Evolutionary conservation across 2,888 invertebrate genomes (phyloP).

Genomic region (Ophion obscuratus): DNA sequence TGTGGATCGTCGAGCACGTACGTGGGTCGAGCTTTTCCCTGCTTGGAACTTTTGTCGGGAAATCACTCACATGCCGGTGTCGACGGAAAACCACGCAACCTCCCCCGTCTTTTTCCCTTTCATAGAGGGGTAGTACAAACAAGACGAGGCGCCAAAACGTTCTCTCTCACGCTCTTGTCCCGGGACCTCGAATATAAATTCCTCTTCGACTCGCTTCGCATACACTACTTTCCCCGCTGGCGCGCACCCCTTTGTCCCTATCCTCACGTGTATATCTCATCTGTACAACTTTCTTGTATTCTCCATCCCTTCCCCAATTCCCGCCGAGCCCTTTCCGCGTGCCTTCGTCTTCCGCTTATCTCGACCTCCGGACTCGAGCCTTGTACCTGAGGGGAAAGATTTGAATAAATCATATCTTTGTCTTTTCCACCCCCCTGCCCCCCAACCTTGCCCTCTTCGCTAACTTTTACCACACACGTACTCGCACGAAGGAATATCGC

Average conservation of each 20-base stretch:
- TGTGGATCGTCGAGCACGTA: constrained; percentile 54
- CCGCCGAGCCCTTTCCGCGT: constrained; percentile 1
- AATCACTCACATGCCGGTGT: constrained; percentile 56
- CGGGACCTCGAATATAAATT: constrained; percentile 63
- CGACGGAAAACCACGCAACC: constrained; percentile 23
- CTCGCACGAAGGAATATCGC: constrained; percentile 7
- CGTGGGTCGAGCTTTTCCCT: constrained; percentile 50
- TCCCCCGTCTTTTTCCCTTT: constrained; percentile 8
- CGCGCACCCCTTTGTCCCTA: background rate
- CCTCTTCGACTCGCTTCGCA: constrained; percentile 55
- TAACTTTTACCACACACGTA: constrained; percentile 47
- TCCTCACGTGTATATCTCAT: constrained; percentile 38
- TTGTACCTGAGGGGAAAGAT: constrained; percentile 53
- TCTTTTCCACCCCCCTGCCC: constrained; percentile 4
- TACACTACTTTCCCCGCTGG: constrained; percentile 23
- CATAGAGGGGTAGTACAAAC: constrained; percentile 26
- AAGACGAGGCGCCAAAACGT: constrained; percentile 50
- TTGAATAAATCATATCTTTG: constrained; percentile 66
- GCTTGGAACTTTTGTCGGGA: constrained; percentile 54
- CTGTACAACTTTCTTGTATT: constrained; percentile 38
- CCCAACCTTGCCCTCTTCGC: constrained; percentile 10
- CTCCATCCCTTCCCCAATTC: background rate
- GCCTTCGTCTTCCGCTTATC: constrained; percentile 15
- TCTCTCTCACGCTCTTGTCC: constrained; percentile 50
- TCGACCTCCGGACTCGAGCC: constrained; percentile 42